Base-by-base conservation (phyloP, 2,113 vertebrate genomes). In the Sarotherodon lohbergeri region DNA sequence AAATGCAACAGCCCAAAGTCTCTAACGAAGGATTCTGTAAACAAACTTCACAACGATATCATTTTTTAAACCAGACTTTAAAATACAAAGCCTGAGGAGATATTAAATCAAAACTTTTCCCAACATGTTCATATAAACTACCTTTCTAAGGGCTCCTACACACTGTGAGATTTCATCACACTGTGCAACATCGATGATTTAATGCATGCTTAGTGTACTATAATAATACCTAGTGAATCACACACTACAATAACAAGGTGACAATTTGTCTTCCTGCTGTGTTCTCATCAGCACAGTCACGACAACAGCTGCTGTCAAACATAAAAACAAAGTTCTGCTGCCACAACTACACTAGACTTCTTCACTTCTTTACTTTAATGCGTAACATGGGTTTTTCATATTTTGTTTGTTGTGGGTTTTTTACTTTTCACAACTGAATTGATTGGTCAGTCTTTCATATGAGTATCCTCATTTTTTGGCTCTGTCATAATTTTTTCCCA, bases 161-260 rank as follows among this genome's bases (percentile, higher is more conserved):
- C 39, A 50, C 71, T 50, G 24, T 29, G 71, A 50, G 24, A 78
- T 78, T 78, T 78, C 71, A 78, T 43, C 39, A 46, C 5, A 0
- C 68, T 10, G 41, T 32, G 27, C 46, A 78, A 50, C 6, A 13
- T 78, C 3, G 4, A 78, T 50, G 43, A 50, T 78, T 78, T 78
- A 32, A 78, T 32, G 16, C 27, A n/a, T 32, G 27, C 46, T 78
- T 48, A 32, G 71, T 78, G 71, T 29, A 48, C 24, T 76, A 50
- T 76, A 48, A 76, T 76, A 76, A 50, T 32, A 32, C 43, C 27
- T 76, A 48, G 22, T 78, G 43, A 78, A 78, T 78, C 71, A 78
- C 46, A 78, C 9, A 5, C 27, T 50, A 50, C 43, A 19, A 8
- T 1, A 66, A 19, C 10, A 55, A 78, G 34, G 43, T 78, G 46